Conservation (phyloP, 2,113 vertebrate species). For the Sialia sialis region DNA sequence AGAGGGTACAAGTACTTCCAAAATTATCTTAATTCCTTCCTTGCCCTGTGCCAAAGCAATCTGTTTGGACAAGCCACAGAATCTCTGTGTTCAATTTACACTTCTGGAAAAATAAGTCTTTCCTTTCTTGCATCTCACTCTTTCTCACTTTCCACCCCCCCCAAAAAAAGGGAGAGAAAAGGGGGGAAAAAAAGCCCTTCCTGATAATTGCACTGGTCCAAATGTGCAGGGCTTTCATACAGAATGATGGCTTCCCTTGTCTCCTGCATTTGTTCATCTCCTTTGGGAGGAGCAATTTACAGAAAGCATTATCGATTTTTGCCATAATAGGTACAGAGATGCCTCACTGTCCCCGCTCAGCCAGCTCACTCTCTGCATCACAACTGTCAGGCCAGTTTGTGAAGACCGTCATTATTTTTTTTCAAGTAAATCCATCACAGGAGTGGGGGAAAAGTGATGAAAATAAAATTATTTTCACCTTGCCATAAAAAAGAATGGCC, state of each 20-base stretch:
- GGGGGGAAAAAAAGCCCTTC: slow-evolving; percentile 12
- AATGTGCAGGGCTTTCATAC: slow-evolving; percentile 76
- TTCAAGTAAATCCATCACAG: slow-evolving; percentile 80
- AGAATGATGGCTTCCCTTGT: slow-evolving; percentile 81
- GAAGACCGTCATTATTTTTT: slow-evolving; percentile 81
- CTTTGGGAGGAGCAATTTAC: slow-evolving; percentile 86
- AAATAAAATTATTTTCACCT: slow-evolving; percentile 90
- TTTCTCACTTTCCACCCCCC: background rate
- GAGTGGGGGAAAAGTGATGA: slow-evolving; percentile 70
- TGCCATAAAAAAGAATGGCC: slow-evolving; percentile 78
- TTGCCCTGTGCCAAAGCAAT: background rate
- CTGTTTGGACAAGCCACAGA: background rate
- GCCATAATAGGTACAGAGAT: slow-evolving; percentile 85
- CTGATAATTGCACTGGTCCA: slow-evolving; percentile 79
- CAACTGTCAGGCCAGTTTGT: slow-evolving; percentile 81
- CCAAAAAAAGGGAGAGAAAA: background rate
- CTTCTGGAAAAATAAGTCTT: slow-evolving; percentile 33
- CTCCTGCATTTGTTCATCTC: slow-evolving; percentile 81
- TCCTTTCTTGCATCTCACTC: background rate
- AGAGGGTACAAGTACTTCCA: background rate
- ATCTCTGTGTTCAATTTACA: slow-evolving; percentile 44
- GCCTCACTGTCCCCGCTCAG: slow-evolving; percentile 77
- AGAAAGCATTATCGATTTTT: slow-evolving; percentile 86
- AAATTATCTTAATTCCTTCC: background rate
- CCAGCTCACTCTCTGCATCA: slow-evolving; percentile 74